These are phyloP conservation scores for Sphenopsis melanotis DNA, from an alignment of 2,797 vertebrate genomes.

Conservation along the genomic window DNA sequence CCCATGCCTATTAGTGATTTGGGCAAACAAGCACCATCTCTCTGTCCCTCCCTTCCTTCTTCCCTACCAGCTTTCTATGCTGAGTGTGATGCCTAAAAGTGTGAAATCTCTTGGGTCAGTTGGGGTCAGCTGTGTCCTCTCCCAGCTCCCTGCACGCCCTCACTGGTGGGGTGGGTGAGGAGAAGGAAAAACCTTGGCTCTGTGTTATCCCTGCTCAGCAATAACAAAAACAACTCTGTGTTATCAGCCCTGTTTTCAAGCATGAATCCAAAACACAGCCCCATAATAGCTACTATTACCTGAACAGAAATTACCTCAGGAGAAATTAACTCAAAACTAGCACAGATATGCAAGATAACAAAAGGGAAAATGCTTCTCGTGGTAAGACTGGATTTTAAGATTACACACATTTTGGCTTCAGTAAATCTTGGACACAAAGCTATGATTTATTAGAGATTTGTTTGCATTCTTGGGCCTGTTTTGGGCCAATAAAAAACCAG, in stretches of 20 bases:
- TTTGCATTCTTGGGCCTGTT: background rate
- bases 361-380: background rate
- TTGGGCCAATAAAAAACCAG: background rate
- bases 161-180: rapidly evolving
- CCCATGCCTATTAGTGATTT: background rate
- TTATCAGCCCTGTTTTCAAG: background rate
- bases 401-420: background rate
- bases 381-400: background rate
- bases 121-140: background rate
- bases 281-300: too few relatives aligned
- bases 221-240: background rate
- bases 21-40: background rate
- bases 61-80: background rate
- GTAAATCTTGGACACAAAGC: background rate
- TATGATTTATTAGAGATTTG: background rate
- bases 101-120: rapidly evolving
- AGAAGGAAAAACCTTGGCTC: background rate
- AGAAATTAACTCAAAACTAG: background rate
- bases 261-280: background rate
- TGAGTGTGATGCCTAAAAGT: rapidly evolving
- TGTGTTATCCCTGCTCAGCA: background rate
- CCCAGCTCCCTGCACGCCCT: background rate
- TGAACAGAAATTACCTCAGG: background rate
- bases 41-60: background rate
- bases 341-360: background rate